These are phyloP conservation scores for Sesamia nonagrioides DNA, from an alignment of 1,140 invertebrate species.

Conservation along the genomic window DNA sequence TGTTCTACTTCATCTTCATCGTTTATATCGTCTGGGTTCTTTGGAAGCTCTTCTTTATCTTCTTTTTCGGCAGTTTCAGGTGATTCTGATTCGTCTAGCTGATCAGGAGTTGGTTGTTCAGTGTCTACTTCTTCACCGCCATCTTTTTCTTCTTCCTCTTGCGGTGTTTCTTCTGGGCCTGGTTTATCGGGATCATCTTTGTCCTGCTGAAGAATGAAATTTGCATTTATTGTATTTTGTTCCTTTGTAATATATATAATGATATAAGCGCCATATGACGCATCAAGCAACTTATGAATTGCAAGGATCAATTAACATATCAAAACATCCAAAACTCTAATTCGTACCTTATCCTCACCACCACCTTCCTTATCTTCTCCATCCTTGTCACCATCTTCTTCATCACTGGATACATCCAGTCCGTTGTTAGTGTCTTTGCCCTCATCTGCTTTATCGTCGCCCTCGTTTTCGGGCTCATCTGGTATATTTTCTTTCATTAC, in stretches of 20 bases:
- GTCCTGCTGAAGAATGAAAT: constrained; percentile 21
- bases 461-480: constrained; percentile 76
- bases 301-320: neutral
- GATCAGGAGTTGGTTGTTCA: constrained; percentile 58
- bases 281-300: no score
- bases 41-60: constrained; percentile 79
- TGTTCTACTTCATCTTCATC: constrained; percentile 89
- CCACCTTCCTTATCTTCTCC: constrained; percentile 64
- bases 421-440: constrained; percentile 83
- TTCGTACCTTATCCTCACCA: neutral
- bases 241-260: no score
- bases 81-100: constrained; percentile 41
- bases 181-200: constrained; percentile 60
- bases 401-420: constrained; percentile 84
- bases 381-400: constrained; percentile 72
- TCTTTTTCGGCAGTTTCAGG: constrained; percentile 64
- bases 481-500: constrained; percentile 90
- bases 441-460: constrained; percentile 72
- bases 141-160: constrained; percentile 66
- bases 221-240: constrained; percentile 9
- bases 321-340: neutral
- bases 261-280: no score
- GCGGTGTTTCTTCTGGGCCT: constrained; percentile 63
- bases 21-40: constrained; percentile 82
- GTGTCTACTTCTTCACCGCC: constrained; percentile 70